Evolutionary conservation across 2,888 invertebrate species (phyloP).

Genomic region (Bedellia somnulentella): DNA sequence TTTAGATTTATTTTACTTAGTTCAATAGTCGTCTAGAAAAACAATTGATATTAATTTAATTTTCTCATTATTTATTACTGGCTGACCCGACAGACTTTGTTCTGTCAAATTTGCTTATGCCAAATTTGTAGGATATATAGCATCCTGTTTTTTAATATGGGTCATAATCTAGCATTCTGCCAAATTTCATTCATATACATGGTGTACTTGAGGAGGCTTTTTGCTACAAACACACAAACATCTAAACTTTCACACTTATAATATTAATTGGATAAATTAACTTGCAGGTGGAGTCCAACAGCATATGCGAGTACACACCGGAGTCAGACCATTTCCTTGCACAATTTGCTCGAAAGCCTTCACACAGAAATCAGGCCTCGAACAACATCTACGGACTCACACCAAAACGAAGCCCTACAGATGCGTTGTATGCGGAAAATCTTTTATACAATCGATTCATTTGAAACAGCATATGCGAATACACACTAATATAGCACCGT

Average conservation of each 20-base stretch:
- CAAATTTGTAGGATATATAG: not conserved
- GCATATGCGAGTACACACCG: constrained; percentile 13
- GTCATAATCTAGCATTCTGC: too few species aligned
- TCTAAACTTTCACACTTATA: too few species aligned
- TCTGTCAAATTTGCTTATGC: too few species aligned
- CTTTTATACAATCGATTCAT: constrained; percentile 41
- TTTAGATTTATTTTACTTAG: not conserved
- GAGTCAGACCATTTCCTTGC: constrained; percentile 32
- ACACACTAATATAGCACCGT: constrained; percentile 43
- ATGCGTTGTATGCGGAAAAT: constrained; percentile 40
- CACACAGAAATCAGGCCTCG: constrained; percentile 42
- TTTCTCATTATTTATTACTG: not conserved
- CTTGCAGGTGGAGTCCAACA: constrained; percentile 10
- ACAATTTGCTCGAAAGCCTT: constrained; percentile 37
- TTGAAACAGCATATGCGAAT: constrained; percentile 48
- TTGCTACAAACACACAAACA: too few species aligned
- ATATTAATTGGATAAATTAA: not conserved
- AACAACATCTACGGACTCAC: constrained; percentile 13
- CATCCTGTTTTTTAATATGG: constrained; percentile 30
- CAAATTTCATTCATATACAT: too few species aligned
- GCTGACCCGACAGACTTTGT: too few species aligned
- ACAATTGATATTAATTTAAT: not conserved
- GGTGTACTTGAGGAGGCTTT: too few species aligned
- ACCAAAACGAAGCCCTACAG: constrained; percentile 15
- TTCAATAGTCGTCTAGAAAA: not conserved